phyloP scores from a whole-genome alignment of 2,113 vertebrate species.

The Phrynocephalus versicolor region DNA sequence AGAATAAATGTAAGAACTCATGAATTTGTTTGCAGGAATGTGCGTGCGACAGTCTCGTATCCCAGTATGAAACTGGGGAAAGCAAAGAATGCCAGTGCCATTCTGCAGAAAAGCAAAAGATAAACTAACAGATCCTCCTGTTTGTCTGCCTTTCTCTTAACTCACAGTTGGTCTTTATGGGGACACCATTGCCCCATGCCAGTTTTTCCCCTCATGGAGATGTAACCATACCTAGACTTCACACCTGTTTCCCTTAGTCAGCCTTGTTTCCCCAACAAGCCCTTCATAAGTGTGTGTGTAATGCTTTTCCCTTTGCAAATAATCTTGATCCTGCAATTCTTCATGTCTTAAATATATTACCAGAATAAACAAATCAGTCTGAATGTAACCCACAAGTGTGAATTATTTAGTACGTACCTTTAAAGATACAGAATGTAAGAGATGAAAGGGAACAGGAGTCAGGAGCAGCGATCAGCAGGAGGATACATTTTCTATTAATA shows the following conservation, averaged over 20 bases:
- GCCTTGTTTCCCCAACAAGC: background rate
- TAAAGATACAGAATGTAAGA: background rate
- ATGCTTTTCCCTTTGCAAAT: background rate
- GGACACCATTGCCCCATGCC: background rate
- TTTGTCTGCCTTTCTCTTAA: too few relatives aligned
- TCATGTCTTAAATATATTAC: background rate
- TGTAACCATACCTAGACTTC: background rate
- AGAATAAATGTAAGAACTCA: too few relatives aligned
- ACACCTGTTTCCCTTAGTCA: background rate
- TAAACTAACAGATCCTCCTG: background rate
- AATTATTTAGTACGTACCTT: background rate
- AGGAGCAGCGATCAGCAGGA: too few relatives aligned
- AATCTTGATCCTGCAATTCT: background rate
- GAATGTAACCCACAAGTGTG: too few relatives aligned
- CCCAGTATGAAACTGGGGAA: too few relatives aligned
- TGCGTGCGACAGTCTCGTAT: too few relatives aligned
- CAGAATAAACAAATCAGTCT: background rate
- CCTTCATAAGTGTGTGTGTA: background rate
- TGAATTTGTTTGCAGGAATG: too few relatives aligned
- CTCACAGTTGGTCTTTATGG: background rate
- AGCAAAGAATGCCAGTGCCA: background rate
- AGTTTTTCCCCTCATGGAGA: background rate
- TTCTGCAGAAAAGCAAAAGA: background rate
- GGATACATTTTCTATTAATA: background rate
- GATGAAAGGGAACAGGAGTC: background rate